Percentiles rank a stretch among this genome's conserved stretches.
Evolutionary conservation across 2,888 invertebrate genomes (phyloP).

Genomic region (Ditylenchus weischeri): DNA sequence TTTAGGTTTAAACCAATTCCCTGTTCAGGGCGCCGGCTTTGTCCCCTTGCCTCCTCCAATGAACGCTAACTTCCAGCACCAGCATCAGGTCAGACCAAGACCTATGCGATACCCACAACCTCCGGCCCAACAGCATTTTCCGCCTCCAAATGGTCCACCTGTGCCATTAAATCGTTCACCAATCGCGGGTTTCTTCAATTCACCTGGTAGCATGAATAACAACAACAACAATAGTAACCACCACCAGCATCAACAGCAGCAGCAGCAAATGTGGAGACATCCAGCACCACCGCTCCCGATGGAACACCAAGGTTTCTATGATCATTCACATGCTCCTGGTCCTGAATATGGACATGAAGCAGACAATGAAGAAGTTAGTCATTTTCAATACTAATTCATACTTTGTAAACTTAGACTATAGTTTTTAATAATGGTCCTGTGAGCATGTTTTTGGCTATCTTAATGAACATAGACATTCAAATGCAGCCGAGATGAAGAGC

Average conservation of each 20-base stretch:
- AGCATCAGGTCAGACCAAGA: constrained; percentile 9
- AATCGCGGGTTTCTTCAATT: constrained; percentile 5
- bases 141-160: constrained; percentile 4
- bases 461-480: too few relatives aligned
- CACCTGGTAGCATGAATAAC: neutral
- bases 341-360: constrained; percentile 1
- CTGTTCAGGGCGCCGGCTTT: neutral
- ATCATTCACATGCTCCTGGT: neutral
- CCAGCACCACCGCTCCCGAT: neutral
- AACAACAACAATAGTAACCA: too few relatives aligned
- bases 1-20: neutral
- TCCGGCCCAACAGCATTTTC: constrained; percentile 1
- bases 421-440: too few relatives aligned
- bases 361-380: constrained; percentile 11
- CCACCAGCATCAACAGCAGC: constrained; percentile 12
- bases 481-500: too few relatives aligned
- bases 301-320: constrained; percentile 3
- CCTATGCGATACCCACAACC: neutral
- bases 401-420: too few relatives aligned
- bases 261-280: neutral
- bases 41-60: neutral
- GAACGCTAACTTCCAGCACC: constrained; percentile 5
- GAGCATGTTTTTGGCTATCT: too few relatives aligned
- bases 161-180: constrained; percentile 4
- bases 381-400: too few relatives aligned